A percentile compares a stretch with the other conserved stretches of the same genome.
phyloP scores from a whole-genome alignment of 2,888 invertebrate genomes.

The Osedax fenrisi region DNA sequence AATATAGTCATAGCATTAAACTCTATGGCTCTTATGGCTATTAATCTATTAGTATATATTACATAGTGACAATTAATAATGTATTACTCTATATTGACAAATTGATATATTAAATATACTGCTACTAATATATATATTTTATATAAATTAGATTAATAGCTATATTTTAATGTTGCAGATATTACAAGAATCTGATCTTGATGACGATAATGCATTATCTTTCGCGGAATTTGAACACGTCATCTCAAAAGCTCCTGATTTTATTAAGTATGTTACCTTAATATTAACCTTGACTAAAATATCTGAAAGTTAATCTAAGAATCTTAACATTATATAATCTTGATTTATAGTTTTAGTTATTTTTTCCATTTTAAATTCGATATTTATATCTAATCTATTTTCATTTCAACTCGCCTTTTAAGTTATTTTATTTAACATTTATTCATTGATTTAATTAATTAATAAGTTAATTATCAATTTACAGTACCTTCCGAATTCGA shows the following conservation, averaged over 20 bases:
- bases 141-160: too few relatives aligned
- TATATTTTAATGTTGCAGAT: too few relatives aligned
- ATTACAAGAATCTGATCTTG: conserved; percentile 47
- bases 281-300: not conserved
- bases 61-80: too few relatives aligned
- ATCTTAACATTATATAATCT: not conserved
- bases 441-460: not conserved
- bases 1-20: too few relatives aligned
- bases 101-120: too few relatives aligned
- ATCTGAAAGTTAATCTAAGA: not conserved
- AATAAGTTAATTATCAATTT: conserved; percentile 22
- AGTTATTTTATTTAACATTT: not conserved
- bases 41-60: too few relatives aligned
- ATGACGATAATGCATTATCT: conserved; percentile 47
- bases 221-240: conserved; percentile 51
- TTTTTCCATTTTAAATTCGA: not conserved
- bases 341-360: not conserved
- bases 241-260: conserved; percentile 50
- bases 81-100: too few relatives aligned
- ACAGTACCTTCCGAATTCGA: conserved; percentile 41
- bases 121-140: too few relatives aligned
- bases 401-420: not conserved
- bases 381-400: not conserved
- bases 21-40: too few relatives aligned
- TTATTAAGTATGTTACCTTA: conserved; percentile 44